These are phyloP conservation scores for Neolamprologus modestus DNA, from an alignment of 2,113 vertebrate species.

Conservation along the genomic window DNA sequence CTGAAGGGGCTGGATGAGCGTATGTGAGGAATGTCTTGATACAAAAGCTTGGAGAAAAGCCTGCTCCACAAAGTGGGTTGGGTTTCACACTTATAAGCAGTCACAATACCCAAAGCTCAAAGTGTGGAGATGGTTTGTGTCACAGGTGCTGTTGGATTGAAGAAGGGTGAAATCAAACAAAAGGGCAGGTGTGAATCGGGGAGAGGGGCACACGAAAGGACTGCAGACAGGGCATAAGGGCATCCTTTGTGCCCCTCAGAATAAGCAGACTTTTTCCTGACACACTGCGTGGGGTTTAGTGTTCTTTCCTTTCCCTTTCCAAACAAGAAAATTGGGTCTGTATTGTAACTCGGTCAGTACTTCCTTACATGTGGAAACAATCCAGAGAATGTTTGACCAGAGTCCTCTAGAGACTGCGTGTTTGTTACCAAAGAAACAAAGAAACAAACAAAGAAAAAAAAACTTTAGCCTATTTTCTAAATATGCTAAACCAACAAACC, in stretches of 20 bases:
- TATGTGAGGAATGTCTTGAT: slow-evolving; percentile 46
- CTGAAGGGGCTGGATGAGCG: slow-evolving; percentile 16
- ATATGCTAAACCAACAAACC: neutral
- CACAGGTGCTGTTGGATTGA: slow-evolving; percentile 32
- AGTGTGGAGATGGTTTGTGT: slow-evolving; percentile 6
- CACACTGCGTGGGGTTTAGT: neutral
- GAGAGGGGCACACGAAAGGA: neutral
- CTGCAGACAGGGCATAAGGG: neutral
- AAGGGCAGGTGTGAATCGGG: slow-evolving; percentile 44
- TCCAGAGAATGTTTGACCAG: slow-evolving; percentile 6
- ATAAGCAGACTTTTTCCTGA: neutral
- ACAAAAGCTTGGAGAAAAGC: slow-evolving; percentile 51
- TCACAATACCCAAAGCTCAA: slow-evolving; percentile 18
- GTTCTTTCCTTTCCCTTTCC: neutral
- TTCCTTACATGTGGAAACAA: slow-evolving; percentile 15
- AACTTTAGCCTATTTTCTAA: neutral
- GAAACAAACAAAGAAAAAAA: neutral
- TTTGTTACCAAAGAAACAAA: neutral
- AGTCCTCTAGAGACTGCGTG: neutral
- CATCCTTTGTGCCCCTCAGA: neutral
- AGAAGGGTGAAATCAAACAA: slow-evolving; percentile 19
- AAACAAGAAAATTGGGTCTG: neutral
- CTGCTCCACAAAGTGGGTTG: slow-evolving; percentile 40
- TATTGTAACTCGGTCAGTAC: neutral
- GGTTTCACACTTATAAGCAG: slow-evolving; percentile 52